A percentile compares a stretch with the other conserved stretches of the same genome.
phyloP scores from a whole-genome alignment of 2,888 invertebrate genomes.

The Rapana venosa region DNA sequence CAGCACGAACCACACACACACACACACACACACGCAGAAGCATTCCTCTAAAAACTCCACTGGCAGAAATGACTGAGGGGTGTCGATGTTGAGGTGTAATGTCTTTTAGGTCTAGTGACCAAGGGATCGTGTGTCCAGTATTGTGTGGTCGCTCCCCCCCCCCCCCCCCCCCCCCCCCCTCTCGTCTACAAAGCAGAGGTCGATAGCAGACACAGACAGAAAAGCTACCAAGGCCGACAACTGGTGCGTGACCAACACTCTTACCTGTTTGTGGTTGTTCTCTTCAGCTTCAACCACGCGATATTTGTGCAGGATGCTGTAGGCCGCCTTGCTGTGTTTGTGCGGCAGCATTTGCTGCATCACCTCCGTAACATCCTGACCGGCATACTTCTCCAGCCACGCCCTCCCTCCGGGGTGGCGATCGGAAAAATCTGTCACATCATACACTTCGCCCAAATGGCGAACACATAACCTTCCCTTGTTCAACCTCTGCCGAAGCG shows the following conservation, averaged over 20 bases:
- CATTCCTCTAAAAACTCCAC: too few species aligned
- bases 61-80: too few species aligned
- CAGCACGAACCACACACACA: not conserved
- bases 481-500: constrained; percentile 53
- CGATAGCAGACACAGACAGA: not conserved
- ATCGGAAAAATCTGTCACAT: constrained; percentile 71
- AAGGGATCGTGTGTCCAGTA: too few species aligned
- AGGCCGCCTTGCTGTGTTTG: constrained; percentile 69
- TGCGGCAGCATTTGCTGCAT: constrained; percentile 64
- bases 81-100: too few species aligned
- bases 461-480: constrained; percentile 60
- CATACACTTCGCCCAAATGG: constrained; percentile 64
- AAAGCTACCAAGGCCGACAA: not conserved
- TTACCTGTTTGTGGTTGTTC: constrained; percentile 30
- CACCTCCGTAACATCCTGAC: constrained; percentile 65
- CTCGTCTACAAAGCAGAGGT: not conserved
- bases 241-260: not conserved
- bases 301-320: constrained; percentile 68
- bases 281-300: constrained; percentile 56
- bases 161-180: too few species aligned
- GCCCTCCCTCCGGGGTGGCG: constrained; percentile 72
- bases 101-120: too few species aligned
- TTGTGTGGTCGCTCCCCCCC: too few species aligned
- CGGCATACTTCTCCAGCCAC: constrained; percentile 62
- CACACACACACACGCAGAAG: too few species aligned